These are phyloP conservation scores for Parnassius smintheus DNA, from an alignment of 2,888 invertebrate species.

Conservation along the genomic window DNA sequence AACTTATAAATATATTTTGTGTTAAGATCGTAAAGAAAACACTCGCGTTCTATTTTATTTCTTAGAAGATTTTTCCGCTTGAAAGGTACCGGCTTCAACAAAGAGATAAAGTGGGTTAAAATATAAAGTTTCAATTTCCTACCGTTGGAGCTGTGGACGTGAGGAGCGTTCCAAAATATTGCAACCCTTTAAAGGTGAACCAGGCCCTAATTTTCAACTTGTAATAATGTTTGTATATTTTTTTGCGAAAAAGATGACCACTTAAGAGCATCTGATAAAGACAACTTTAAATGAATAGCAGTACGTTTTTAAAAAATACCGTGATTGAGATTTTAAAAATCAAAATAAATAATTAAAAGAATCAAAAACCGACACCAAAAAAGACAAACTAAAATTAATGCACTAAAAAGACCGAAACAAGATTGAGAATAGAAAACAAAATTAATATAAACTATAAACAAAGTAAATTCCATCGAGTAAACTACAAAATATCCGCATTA, in stretches of 20 bases:
- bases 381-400: too few relatives aligned
- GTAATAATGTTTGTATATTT: slow-evolving; percentile 5
- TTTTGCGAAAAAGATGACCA: neutral
- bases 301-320: too few relatives aligned
- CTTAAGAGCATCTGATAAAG: too few relatives aligned
- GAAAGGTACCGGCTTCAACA: slow-evolving; percentile 29
- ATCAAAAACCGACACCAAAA: too few relatives aligned
- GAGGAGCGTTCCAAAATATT: slow-evolving; percentile 48
- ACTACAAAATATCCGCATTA: too few relatives aligned
- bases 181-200: slow-evolving; percentile 19
- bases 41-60: neutral
- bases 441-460: too few relatives aligned
- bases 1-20: neutral
- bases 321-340: too few relatives aligned
- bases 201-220: slow-evolving; percentile 8
- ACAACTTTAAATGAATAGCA: too few relatives aligned
- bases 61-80: slow-evolving; percentile 11
- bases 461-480: too few relatives aligned
- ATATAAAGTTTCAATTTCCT: slow-evolving; percentile 78
- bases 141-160: slow-evolving; percentile 47
- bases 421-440: too few relatives aligned
- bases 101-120: slow-evolving; percentile 73
- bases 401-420: too few relatives aligned
- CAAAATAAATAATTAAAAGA: too few relatives aligned
- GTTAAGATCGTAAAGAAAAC: neutral